Conservation (phyloP, 2,113 vertebrate genomes). For the Misgurnus mizolepis region DNA sequence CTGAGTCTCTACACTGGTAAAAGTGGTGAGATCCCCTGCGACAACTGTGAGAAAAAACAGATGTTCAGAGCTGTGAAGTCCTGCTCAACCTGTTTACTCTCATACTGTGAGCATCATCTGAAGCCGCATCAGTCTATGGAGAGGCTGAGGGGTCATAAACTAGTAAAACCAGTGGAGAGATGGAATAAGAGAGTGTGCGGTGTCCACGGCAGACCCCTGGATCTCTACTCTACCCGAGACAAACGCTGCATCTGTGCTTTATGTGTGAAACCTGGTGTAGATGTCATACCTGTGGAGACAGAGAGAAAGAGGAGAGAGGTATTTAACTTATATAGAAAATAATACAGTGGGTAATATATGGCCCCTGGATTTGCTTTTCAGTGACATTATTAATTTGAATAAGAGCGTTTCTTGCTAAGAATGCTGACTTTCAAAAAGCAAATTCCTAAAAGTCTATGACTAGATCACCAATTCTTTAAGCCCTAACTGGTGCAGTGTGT, state of each 20-base stretch:
- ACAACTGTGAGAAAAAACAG: constrained; percentile 80
- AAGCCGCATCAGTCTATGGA: constrained; percentile 76
- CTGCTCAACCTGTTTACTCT: constrained; percentile 87
- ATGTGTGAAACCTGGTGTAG: constrained; percentile 70
- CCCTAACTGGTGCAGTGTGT: no score
- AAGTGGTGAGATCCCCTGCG: constrained; percentile 79
- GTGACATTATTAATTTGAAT: no score
- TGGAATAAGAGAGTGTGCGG: constrained; percentile 85
- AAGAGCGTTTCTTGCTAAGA: no score
- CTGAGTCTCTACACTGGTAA: not conserved
- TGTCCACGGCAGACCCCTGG: constrained; percentile 84
- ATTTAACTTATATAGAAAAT: no score
- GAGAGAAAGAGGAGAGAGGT: constrained; percentile 66
- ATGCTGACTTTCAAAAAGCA: no score
- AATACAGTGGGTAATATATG: no score
- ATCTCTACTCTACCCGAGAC: constrained; percentile 82
- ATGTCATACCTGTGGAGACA: constrained; percentile 57
- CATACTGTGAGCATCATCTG: constrained; percentile 86
- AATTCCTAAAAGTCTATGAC: no score
- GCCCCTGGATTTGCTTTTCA: no score
- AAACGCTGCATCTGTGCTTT: constrained; percentile 84
- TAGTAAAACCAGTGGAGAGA: constrained; percentile 82
- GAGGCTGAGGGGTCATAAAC: constrained; percentile 83
- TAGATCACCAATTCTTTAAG: no score
- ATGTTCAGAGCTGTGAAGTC: constrained; percentile 83